Evolutionary conservation across 2,113 vertebrate genomes (phyloP).

Genomic region (Scortum barcoo): DNA sequence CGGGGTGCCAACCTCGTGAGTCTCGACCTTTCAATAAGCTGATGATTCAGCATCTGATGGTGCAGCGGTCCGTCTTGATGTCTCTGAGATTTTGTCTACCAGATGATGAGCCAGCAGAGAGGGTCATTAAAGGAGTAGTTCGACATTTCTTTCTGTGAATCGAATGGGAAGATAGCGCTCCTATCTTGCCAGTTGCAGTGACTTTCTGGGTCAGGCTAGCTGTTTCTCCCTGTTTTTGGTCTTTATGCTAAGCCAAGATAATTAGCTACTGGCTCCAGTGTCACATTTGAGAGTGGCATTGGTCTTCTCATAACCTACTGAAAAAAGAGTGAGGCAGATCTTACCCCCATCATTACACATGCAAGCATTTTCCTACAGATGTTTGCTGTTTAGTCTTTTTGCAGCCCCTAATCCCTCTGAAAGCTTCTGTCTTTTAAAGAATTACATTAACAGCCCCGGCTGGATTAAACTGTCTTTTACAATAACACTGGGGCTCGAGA

Average conservation of each 20-base stretch:
- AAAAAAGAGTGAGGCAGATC: background rate
- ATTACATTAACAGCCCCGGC: background rate
- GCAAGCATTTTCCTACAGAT: conserved; percentile 13
- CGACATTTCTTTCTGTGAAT: background rate
- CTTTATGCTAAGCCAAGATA: background rate
- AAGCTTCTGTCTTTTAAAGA: conserved; percentile 1
- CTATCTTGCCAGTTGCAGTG: too few relatives aligned
- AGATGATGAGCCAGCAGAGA: conserved; percentile 1
- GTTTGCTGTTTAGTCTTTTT: background rate
- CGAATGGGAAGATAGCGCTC: background rate
- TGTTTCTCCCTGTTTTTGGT: background rate
- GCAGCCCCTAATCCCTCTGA: background rate
- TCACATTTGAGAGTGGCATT: background rate
- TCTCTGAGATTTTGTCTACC: conserved; percentile 13
- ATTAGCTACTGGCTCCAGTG: background rate
- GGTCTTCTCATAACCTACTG: background rate
- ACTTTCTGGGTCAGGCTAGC: too few relatives aligned
- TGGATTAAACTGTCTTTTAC: conserved; percentile 16
- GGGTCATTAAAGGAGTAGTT: background rate
- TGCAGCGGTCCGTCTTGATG: background rate
- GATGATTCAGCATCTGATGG: conserved; percentile 16
- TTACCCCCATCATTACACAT: conserved; percentile 7
- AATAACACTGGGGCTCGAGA: background rate
- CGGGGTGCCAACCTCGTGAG: background rate
- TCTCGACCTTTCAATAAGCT: conserved; percentile 17